Evolutionary conservation across 2,888 invertebrate species (phyloP).

Genomic region (Tricholauxania praeusta): DNA sequence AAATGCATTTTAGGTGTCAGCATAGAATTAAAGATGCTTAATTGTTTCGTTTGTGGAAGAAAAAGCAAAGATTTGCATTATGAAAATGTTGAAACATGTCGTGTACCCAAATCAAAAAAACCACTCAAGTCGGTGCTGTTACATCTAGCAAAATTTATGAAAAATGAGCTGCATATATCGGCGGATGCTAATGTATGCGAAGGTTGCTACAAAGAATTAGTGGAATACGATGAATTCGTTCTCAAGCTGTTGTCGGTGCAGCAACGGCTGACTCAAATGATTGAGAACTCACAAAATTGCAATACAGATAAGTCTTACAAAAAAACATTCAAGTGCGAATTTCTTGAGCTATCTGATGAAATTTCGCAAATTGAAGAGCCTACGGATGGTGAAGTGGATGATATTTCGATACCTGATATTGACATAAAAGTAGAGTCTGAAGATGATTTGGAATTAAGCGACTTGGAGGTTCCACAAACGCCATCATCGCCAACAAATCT

Average conservation of each 20-base stretch:
- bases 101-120: constrained; percentile 60
- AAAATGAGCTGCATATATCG: constrained; percentile 54
- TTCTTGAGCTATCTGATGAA: neutral
- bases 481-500: neutral
- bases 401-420: constrained; percentile 24
- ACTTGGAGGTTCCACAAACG: constrained; percentile 32
- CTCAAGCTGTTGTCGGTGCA: constrained; percentile 60
- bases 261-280: constrained; percentile 56
- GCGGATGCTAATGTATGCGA: constrained; percentile 53
- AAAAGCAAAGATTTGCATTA: constrained; percentile 46
- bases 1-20: no score
- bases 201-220: constrained; percentile 57
- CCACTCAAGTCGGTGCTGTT: constrained; percentile 57
- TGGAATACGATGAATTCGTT: constrained; percentile 62
- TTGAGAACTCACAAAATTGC: constrained; percentile 53
- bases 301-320: no score
- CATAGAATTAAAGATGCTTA: constrained; percentile 47
- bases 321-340: constrained; percentile 27
- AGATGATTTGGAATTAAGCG: constrained; percentile 25
- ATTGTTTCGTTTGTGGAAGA: constrained; percentile 59
- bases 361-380: no score
- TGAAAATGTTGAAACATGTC: constrained; percentile 51
- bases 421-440: constrained; percentile 31
- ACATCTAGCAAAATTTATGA: constrained; percentile 62
- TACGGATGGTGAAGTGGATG: no score